These are phyloP conservation scores for Coracopsis vasa DNA, from an alignment of 2,113 vertebrate species.

Conservation along the genomic window DNA sequence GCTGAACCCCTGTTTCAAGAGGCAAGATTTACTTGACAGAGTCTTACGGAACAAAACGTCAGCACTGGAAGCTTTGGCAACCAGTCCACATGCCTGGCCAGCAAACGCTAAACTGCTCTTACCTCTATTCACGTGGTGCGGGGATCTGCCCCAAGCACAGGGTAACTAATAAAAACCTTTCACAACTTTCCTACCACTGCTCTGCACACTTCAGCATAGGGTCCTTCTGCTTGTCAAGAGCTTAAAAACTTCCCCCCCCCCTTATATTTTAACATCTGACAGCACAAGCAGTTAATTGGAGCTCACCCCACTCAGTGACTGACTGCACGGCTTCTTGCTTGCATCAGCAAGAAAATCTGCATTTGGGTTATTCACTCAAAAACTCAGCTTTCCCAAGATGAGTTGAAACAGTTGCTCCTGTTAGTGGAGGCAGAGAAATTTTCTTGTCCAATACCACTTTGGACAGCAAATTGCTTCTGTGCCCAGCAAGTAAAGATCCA, in stretches of 20 bases:
- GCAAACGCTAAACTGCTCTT: background rate
- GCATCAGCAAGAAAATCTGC: background rate
- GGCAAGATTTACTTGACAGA: background rate
- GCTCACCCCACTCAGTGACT: background rate
- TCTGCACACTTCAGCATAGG: background rate
- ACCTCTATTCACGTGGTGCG: background rate
- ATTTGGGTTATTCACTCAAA: background rate
- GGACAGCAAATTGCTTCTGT: constrained; percentile 1
- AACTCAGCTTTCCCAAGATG: background rate
- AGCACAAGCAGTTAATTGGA: background rate
- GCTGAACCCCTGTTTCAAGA: background rate
- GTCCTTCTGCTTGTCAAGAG: background rate
- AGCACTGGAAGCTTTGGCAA: constrained; percentile 12
- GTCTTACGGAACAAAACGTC: background rate
- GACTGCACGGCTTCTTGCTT: background rate
- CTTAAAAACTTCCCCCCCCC: background rate
- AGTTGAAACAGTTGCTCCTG: background rate
- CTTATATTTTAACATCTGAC: background rate
- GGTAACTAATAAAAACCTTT: background rate
- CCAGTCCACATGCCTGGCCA: fast-evolving
- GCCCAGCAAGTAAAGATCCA: background rate
- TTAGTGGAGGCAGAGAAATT: background rate
- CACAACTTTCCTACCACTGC: background rate
- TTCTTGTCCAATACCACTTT: background rate
- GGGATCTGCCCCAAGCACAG: background rate